A percentile compares a stretch with the other conserved stretches of the same genome.
These are phyloP conservation scores for Dasyurus viverrinus DNA, from an alignment of 2,113 vertebrate genomes.

Conservation along the genomic window DNA sequence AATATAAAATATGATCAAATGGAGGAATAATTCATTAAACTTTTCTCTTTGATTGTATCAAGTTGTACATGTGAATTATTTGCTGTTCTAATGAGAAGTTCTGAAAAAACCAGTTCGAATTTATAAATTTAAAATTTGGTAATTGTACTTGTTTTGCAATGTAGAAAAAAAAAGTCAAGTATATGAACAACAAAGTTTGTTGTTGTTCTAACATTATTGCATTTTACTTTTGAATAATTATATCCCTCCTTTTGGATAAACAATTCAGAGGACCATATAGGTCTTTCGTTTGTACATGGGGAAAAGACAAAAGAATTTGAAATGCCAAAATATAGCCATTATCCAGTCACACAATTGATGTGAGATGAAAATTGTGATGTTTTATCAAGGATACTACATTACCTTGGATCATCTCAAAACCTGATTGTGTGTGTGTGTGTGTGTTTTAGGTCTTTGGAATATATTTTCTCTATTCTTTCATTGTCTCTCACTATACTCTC, in stretches of 20 bases:
- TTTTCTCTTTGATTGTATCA: neutral
- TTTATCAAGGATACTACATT: neutral
- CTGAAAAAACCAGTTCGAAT: neutral
- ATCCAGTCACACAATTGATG: neutral
- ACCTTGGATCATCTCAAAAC: neutral
- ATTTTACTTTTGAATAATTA: conserved; percentile 34
- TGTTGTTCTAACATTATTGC: conserved; percentile 24
- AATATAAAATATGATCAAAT: neutral
- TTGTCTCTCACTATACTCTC: neutral
- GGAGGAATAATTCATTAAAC: neutral
- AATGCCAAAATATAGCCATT: neutral
- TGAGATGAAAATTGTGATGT: neutral
- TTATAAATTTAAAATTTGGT: neutral
- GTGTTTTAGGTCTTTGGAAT: neutral
- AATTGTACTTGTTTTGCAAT: neutral
- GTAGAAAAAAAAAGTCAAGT: conserved; percentile 24
- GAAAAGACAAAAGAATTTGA: neutral
- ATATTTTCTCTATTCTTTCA: neutral
- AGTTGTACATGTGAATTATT: neutral
- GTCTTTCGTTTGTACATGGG: neutral
- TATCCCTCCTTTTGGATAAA: neutral
- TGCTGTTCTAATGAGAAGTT: neutral
- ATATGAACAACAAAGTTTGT: conserved; percentile 30
- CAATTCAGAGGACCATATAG: neutral
- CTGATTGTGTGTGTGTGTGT: neutral